phyloP scores from a whole-genome alignment of 2,113 vertebrate genomes.

The Eurystomus gularis region DNA sequence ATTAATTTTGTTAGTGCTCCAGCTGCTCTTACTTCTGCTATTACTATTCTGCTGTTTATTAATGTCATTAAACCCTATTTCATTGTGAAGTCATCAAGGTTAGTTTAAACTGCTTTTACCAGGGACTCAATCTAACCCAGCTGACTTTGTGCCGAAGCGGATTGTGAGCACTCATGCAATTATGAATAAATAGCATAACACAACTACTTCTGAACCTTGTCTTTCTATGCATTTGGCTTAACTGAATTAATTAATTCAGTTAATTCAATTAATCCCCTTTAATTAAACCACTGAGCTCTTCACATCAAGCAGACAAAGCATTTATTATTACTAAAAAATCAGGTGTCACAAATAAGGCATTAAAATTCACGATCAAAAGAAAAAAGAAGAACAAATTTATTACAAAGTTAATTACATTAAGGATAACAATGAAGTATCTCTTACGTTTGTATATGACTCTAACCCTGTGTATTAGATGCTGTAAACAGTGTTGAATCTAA shows the following conservation, averaged over 20 bases:
- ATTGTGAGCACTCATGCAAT: neutral
- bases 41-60: neutral
- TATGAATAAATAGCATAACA: neutral
- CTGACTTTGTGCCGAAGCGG: neutral
- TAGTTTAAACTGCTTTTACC: neutral
- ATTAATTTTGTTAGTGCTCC: slow-evolving; percentile 26
- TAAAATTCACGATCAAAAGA: neutral
- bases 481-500: slow-evolving; percentile 3
- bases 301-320: neutral
- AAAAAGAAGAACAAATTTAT: neutral
- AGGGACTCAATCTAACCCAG: neutral
- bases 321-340: neutral
- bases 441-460: neutral
- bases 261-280: slow-evolving; percentile 39
- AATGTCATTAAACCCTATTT: neutral
- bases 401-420: neutral
- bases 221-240: neutral
- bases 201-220: neutral
- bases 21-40: slow-evolving; percentile 23
- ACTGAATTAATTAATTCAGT: neutral
- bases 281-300: neutral
- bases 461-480: neutral
- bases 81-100: neutral
- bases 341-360: neutral
- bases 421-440: neutral